These are phyloP conservation scores for Lepas anatifera DNA, from an alignment of 2,888 invertebrate species.

Conservation along the genomic window DNA sequence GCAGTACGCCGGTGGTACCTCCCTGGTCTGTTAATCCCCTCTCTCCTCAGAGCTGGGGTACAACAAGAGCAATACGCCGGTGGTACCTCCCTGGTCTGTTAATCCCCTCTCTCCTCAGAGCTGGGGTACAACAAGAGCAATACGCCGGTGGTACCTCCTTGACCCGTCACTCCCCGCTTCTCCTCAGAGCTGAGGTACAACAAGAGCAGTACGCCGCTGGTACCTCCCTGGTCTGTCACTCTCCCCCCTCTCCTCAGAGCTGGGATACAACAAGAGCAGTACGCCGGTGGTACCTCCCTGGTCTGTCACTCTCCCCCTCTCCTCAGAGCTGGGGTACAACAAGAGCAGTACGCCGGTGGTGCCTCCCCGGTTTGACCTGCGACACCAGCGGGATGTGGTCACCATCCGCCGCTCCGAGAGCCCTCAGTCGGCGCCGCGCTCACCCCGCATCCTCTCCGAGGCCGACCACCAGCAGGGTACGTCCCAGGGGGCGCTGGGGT, in stretches of 20 bases:
- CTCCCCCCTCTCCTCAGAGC: background rate
- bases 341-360: constrained; percentile 5
- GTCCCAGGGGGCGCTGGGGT: no score
- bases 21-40: no score
- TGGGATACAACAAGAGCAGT: no score
- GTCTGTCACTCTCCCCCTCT: background rate
- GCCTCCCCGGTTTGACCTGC: background rate
- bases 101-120: no score
- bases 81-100: no score
- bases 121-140: no score
- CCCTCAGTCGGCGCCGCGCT: background rate
- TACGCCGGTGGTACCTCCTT: no score
- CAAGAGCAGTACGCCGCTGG: no score
- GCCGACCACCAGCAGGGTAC: background rate
- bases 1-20: background rate
- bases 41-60: no score
- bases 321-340: background rate
- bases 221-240: background rate
- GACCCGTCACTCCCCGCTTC: no score
- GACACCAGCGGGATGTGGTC: constrained; percentile 2
- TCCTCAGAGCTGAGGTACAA: no score
- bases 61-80: no score
- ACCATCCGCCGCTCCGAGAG: background rate
- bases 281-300: background rate
- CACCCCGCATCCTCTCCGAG: background rate